These are phyloP conservation scores for Choloepus didactylus DNA, from an alignment of 2,797 vertebrate genomes.

Conservation along the genomic window DNA sequence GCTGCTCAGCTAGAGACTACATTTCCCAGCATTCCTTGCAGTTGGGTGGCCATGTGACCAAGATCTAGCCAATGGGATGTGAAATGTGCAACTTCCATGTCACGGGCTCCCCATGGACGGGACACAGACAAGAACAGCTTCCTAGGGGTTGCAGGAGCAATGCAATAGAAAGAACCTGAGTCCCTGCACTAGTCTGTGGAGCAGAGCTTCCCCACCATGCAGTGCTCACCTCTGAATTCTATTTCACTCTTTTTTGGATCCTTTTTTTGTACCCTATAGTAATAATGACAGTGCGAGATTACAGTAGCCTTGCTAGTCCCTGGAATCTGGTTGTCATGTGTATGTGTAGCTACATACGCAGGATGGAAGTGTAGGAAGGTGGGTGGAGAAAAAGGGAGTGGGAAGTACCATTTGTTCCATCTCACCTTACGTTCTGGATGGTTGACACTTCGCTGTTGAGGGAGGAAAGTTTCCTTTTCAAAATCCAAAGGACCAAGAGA, in stretches of 20 bases:
- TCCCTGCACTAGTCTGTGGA: background rate
- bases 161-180: background rate
- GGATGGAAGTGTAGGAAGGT: background rate
- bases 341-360: background rate
- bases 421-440: constrained; percentile 86
- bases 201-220: background rate
- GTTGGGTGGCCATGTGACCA: background rate
- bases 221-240: background rate
- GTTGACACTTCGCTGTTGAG: constrained; percentile 88
- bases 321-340: background rate
- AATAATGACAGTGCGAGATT: background rate
- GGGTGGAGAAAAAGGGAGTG: background rate
- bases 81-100: background rate
- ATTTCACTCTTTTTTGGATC: background rate
- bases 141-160: background rate
- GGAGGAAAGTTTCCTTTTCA: constrained; percentile 86
- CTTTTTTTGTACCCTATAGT: background rate
- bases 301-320: background rate
- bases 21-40: constrained; percentile 15
- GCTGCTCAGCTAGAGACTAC: background rate
- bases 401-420: background rate
- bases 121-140: background rate
- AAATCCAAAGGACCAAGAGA: constrained; percentile 85
- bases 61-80: background rate
- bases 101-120: background rate